phyloP scores from a whole-genome alignment of 2,113 vertebrate genomes.

The Bos javanicus region DNA sequence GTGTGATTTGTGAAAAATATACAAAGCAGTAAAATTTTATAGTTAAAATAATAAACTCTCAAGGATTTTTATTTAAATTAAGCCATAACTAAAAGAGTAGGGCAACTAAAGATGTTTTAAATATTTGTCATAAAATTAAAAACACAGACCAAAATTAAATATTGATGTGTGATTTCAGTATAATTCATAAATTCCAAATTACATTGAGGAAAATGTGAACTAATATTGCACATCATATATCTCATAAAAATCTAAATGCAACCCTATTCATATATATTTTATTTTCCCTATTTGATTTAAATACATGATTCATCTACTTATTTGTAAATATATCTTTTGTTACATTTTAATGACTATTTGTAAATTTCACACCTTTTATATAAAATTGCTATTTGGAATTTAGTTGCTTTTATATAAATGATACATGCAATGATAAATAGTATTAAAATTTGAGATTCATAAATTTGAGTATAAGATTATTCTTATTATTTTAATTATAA shows the following conservation, averaged over 20 bases:
- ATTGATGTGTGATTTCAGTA: background rate
- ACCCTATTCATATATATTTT: background rate
- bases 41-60: background rate
- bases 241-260: background rate
- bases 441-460: background rate
- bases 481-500: background rate
- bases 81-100: background rate
- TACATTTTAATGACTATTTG: background rate
- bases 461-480: background rate
- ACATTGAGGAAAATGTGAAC: background rate
- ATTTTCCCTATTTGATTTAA: constrained; percentile 5
- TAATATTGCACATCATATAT: background rate
- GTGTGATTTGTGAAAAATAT: background rate
- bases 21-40: constrained; percentile 8
- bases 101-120: background rate
- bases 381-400: background rate
- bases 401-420: background rate
- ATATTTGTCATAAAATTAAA: background rate
- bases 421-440: background rate
- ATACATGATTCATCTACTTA: background rate
- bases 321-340: background rate
- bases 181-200: constrained; percentile 25
- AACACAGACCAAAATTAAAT: background rate
- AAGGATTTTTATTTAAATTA: constrained; percentile 9
- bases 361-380: background rate